Base-by-base conservation (phyloP, 2,797 vertebrate species). In the Taeniopygia guttata region DNA sequence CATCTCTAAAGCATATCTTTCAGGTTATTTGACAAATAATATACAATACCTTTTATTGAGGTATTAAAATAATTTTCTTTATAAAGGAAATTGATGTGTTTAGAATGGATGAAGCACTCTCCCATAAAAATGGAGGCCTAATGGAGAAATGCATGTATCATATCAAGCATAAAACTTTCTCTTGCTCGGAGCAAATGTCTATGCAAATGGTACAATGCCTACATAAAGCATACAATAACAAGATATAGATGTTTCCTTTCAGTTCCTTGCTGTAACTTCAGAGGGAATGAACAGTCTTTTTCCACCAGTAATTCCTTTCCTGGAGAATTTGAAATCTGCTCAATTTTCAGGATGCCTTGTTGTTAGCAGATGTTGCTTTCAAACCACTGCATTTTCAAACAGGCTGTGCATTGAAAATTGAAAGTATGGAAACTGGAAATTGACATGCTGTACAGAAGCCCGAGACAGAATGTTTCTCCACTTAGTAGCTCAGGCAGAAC, bases 401-500 rank as follows among this genome's bases (percentile, higher is more conserved):
- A 94, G 29, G 18, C 46, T 96, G 52, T 68, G 55, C 76, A 79
- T 46, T 78, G 91, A 83, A 97, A 97, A 93, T 77, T 68, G 89
- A 80, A 97, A 97, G 94, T 85, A 92, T 66, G 40, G 66, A 94
- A 96, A 95, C 58, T 96, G 75, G 34, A 97, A 97, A 96, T 72
- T 96, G 94, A 95, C 79, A 78, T 94, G 67, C 77, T 84, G 68
- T 94, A 72, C 68, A 87, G 74, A 95, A 95, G 32, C 64, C 63
- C 17, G 46, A 96, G 81, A 94, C 30, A 52, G 72, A 97, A 75
- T 83, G 59, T 88, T 96, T 96, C 75, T 91, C 40, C 38, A 83
- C 64, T 94, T 96, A 93, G 87, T 95, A 97, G 51, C 89, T 97
- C 81, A 93, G 89, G 88, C 89, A 97, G 94, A 97, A 96, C 43